Base-by-base conservation (phyloP, 2,797 vertebrate genomes). In the Anableps anableps region DNA sequence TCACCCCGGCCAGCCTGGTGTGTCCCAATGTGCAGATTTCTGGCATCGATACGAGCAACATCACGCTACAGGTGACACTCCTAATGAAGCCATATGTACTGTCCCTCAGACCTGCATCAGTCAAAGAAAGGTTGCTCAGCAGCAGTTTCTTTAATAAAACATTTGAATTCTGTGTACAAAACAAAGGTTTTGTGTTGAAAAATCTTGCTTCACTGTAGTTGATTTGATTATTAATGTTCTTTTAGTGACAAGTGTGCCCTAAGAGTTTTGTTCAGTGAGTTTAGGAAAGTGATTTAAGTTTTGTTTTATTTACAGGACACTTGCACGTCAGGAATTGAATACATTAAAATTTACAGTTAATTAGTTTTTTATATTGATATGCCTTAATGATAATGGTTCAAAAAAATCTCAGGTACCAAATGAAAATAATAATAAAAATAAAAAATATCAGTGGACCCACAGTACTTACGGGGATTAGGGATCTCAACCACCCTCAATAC, bases 1-100 rank as follows among this genome's bases (percentile, higher is more conserved):
- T 99, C 85, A 97, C 97, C 16, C 96, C 97, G 13, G 83, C 95
- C 88, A 98, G 97, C 92, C 90, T 99, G 77, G 97, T 99, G 81
- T 98, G 98, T 81, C 98, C 97, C 50, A 99, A 99, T 9, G 97
- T 99, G 77, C 99, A 99, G 91, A 99, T 99, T 91, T 99, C 99
- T 34, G 99, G 98, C 88, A 97, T 99, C 31, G 98, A 99, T 78
- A 87, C 98, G 66, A 95, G 96, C 87, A 97, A 96, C 94, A 99
- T 99, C 94, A 99, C 98, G 0, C 86, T 99, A 58, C 99, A 99
- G 97, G 99, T 99, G 26, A 74, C 58, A 64, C 5, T 29, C 55
- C 68, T 64, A 4, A 29, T 13, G 0, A 79, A 34, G 38, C 7
- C 1, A 1, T 31, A 36, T 14, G 34, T 76, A 23, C 50, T 23